Evolutionary conservation across 1,140 invertebrate genomes (phyloP).

Genomic region (Diplogasteroides magnus): DNA sequence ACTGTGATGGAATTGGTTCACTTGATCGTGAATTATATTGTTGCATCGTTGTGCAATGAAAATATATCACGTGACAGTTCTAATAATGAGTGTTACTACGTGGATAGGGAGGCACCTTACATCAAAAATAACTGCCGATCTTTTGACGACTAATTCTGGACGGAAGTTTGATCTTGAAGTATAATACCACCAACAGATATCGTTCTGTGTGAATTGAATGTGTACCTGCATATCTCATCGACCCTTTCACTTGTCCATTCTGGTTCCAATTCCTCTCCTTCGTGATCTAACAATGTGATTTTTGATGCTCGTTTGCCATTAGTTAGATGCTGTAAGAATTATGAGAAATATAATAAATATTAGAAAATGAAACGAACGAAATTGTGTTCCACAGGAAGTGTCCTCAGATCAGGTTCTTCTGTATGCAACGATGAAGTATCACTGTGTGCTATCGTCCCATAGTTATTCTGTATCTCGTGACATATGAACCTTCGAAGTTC

Average conservation of each 20-base stretch:
- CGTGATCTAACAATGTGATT: slow-evolving; percentile 14
- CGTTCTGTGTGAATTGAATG: no score
- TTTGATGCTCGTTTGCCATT: neutral
- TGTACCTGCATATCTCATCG: slow-evolving; percentile 34
- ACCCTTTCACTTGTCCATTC: slow-evolving; percentile 37
- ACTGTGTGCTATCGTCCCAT: neutral
- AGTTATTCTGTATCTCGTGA: neutral
- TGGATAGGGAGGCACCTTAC: neutral
- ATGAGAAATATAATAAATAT: slow-evolving; percentile 21
- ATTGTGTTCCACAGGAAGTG: slow-evolving; percentile 10
- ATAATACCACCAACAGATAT: neutral
- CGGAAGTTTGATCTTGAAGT: no score
- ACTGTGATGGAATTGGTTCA: no score
- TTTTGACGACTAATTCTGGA: no score
- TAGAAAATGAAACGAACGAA: slow-evolving; percentile 7
- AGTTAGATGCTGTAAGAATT: slow-evolving; percentile 20
- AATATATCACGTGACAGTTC: neutral
- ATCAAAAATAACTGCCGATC: no score
- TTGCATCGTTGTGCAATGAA: neutral
- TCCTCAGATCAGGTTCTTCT: slow-evolving; percentile 9
- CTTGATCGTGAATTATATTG: no score
- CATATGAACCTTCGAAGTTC: no score
- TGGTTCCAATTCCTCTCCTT: slow-evolving; percentile 28
- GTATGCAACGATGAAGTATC: no score
- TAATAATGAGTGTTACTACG: no score